Evolutionary conservation across 1,140 invertebrate genomes (phyloP), one percentile per base, ranked within the genome.

Genomic region (Brachionus koreanus): DNA sequence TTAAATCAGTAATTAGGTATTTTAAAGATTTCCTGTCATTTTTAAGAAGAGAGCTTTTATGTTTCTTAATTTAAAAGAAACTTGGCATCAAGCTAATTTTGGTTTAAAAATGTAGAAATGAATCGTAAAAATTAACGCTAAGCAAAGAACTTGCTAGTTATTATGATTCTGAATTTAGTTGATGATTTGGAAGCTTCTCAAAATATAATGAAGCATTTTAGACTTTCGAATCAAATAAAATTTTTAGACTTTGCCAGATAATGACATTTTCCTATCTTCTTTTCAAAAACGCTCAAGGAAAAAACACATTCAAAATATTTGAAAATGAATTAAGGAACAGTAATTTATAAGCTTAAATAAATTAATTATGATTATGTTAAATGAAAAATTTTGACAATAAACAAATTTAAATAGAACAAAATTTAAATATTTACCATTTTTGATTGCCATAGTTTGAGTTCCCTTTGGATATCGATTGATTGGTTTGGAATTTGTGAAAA

Each of bases 371-470:
- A 67, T 67, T 12, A 67, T 35, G 63, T 23, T 67, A 25, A 67
- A 67, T 67, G 12, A 35, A 35, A 16, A 16, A 35, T 33, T 46
- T 67, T 67, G 35, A 67, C 35, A 35, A 35, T 13, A 67, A 74
- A 43, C 23, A 74, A 43, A 10, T 69, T 37, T 37, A 16, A 16
- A 25, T 46, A 16, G 43, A 46, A 46, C 5, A 79, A 35, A 61
- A 79, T 19, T 61, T 39, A 79, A 61, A 79, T 37, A 42, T 79
- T 65, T 79, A 79, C 76, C 76, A 79, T 79, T 79, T 79, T 79
- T 42, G 76, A 79, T 65, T 79, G 76, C 76, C 76, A 79, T 79
- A 79, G 19, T 61, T 79, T 79, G 33, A 79, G 76, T 61, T 79
- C 76, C 37, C 49, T 57, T 79, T 79, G 76, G 23, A 79, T 79